Evolutionary conservation across 2,888 invertebrate species (phyloP).

Genomic region (Lampropteryx suffumata): DNA sequence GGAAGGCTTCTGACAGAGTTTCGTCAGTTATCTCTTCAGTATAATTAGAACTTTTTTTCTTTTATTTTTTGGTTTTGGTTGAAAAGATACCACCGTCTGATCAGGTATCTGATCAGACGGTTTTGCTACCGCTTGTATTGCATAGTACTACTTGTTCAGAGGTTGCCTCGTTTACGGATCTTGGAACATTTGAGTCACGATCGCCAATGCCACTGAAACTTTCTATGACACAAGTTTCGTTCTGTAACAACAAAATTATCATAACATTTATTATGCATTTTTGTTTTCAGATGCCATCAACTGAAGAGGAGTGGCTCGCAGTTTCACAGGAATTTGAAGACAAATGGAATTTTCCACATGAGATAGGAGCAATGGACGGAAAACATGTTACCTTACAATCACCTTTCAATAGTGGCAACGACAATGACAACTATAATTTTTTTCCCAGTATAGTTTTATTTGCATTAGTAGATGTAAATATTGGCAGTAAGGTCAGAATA

Average conservation of each 20-base stretch:
- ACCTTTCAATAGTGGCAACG: constrained; percentile 34
- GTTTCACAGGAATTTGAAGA: constrained; percentile 37
- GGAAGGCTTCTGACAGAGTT: constrained; percentile 35
- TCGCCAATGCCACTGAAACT: too few relatives aligned
- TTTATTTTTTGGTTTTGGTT: constrained; percentile 33
- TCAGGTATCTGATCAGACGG: constrained; percentile 14
- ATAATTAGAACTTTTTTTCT: constrained; percentile 30
- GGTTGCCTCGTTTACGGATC: neutral
- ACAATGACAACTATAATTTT: constrained; percentile 44
- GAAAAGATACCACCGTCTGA: constrained; percentile 19
- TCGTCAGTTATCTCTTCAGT: constrained; percentile 37
- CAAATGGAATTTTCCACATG: constrained; percentile 50
- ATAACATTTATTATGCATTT: neutral
- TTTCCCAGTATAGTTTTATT: constrained; percentile 33
- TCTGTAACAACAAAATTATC: constrained; percentile 25
- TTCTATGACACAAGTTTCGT: constrained; percentile 28
- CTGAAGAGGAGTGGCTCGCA: constrained; percentile 40
- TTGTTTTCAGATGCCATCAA: constrained; percentile 33
- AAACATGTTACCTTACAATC: constrained; percentile 36
- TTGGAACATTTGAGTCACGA: neutral
- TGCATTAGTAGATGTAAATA: constrained; percentile 32
- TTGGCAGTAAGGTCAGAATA: constrained; percentile 36
- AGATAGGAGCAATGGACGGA: constrained; percentile 48
- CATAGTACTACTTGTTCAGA: too few relatives aligned
- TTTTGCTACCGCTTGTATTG: neutral